phyloP scores from a whole-genome alignment of 2,797 vertebrate species.

The Denticeps clupeoides region DNA sequence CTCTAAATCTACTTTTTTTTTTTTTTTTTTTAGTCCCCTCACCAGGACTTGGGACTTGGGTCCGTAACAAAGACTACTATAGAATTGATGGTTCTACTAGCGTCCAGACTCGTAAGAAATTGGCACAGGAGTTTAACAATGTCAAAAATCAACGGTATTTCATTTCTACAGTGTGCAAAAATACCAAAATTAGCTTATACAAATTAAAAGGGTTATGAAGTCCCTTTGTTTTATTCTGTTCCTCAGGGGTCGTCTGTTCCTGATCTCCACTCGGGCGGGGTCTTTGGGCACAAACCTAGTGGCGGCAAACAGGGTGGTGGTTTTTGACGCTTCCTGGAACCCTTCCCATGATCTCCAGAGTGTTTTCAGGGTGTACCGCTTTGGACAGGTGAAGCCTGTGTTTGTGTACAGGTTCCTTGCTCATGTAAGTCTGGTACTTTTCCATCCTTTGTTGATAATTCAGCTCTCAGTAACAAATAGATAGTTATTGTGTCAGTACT shows the following conservation, averaged over 20 bases:
- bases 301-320: slow-evolving; percentile 86
- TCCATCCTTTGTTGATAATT: too few relatives aligned
- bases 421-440: too few relatives aligned
- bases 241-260: slow-evolving; percentile 79
- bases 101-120: slow-evolving; percentile 74
- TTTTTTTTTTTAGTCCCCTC: too few relatives aligned
- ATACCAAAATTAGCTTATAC: too few relatives aligned
- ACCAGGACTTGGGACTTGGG: slow-evolving; percentile 80
- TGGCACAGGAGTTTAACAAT: slow-evolving; percentile 85
- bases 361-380: slow-evolving; percentile 95
- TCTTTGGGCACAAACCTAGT: slow-evolving; percentile 95
- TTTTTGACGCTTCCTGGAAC: slow-evolving; percentile 98
- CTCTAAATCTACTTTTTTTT: too few relatives aligned
- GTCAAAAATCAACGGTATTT: slow-evolving; percentile 69
- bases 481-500: too few relatives aligned
- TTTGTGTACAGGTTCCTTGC: slow-evolving; percentile 94
- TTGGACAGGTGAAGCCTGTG: slow-evolving; percentile 84
- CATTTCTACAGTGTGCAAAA: neutral
- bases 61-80: slow-evolving; percentile 85
- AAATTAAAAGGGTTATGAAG: too few relatives aligned
- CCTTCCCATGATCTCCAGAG: slow-evolving; percentile 93
- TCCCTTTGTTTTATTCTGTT: neutral
- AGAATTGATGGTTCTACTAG: slow-evolving; percentile 81
- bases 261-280: slow-evolving; percentile 92
- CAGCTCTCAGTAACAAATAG: too few relatives aligned